Evolutionary conservation across 2,888 invertebrate species (phyloP), one percentile per base, ranked within the genome.

Genomic region (Agrotis segetum): DNA sequence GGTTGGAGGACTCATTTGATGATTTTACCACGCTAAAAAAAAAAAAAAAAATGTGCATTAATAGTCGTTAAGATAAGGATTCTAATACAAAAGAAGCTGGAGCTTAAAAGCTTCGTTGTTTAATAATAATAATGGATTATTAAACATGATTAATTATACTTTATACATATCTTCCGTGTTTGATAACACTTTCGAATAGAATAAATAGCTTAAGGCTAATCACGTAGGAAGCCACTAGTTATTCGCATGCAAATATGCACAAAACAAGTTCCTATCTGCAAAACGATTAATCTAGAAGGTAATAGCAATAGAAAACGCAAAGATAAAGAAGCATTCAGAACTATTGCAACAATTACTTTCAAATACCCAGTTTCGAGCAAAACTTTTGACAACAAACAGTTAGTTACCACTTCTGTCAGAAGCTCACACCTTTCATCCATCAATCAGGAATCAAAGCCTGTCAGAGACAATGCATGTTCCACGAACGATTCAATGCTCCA

Each of bases 401-500:
- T 40, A 77, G 67, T 66, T 50, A 47, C 71, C 58, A 66, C 60
- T 71, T 65, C 63, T 72, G 61, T 60, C 46, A 61, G 68, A 49
- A 74, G 75, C 71, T 67, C 60, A 70, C 63, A 76, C 77, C 77
- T 64, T 76, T 69, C 82, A 73, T 77, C 82, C 56, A 82, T 82
- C 82, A 82, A 82, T 74, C 81, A 64, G 70, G 24, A 66, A 21
- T 71, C 73, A 77, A 69, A 79, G 72, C 52, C 76, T 79, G 80
- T 75, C 77, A 34, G 47, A 52, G 60, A 83, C 83, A 85, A 79
- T 68, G 13, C 50, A 7, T 55, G 62, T 92, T 92, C 93, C 85
- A 74, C 88, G 92, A 92, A 92, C 79, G 71, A 63, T 65, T 75
- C 83, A 90, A 88, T 86, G 85, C 74, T 73, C 84, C 89, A 92